These are phyloP conservation scores for Hydropsyche betteni DNA, from an alignment of 2,888 invertebrate genomes.

Conservation along the genomic window DNA sequence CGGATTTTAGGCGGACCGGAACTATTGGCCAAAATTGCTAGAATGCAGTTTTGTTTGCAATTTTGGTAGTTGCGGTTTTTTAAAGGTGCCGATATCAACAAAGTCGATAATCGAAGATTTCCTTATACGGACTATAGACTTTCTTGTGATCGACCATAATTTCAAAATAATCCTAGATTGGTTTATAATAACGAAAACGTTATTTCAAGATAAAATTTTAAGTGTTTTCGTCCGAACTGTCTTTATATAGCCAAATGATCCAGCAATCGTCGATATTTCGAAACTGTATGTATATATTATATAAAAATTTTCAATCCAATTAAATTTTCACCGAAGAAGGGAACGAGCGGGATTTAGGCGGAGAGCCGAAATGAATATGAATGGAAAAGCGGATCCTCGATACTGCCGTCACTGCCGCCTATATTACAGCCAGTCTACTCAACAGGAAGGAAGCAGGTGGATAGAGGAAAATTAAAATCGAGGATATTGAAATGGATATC, in stretches of 20 bases:
- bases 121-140: too few species aligned
- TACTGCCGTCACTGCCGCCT: neutral
- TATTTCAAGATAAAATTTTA: too few species aligned
- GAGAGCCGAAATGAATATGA: constrained; percentile 17
- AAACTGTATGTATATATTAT: too few species aligned
- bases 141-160: too few species aligned
- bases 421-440: constrained; percentile 9
- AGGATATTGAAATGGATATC: constrained; percentile 42
- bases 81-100: neutral
- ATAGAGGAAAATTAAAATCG: constrained; percentile 44
- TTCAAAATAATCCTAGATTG: too few species aligned
- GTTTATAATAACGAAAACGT: too few species aligned
- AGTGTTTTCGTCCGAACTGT: too few species aligned
- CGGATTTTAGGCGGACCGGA: neutral
- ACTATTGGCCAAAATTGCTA: neutral
- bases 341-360: neutral
- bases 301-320: neutral
- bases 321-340: neutral
- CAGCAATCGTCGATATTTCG: too few species aligned
- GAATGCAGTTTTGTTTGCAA: neutral
- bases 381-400: constrained; percentile 14
- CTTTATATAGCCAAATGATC: too few species aligned
- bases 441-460: constrained; percentile 37
- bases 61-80: neutral
- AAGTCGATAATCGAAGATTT: neutral